These are phyloP conservation scores for Apodemus agrarius DNA, from an alignment of 2,797 vertebrate species.

Conservation along the genomic window DNA sequence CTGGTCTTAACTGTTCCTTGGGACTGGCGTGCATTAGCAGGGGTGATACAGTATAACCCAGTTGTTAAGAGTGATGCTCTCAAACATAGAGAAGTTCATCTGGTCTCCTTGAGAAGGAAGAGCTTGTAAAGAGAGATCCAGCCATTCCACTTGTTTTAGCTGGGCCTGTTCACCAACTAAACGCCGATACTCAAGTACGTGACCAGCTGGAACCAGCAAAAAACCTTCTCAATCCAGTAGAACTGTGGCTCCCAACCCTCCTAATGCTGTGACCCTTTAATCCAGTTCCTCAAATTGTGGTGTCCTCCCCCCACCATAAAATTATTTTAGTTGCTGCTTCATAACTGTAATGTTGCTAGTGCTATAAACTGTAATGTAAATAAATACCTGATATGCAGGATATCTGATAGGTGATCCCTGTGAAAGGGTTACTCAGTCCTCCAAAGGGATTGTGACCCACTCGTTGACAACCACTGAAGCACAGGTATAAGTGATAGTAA, in stretches of 20 bases:
- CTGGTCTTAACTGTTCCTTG: not conserved
- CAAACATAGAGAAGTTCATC: not conserved
- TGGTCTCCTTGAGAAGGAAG: not conserved
- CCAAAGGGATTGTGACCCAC: not conserved
- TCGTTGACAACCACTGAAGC: not conserved
- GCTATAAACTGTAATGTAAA: not conserved
- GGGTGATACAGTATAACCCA: not conserved
- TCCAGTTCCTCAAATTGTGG: not conserved
- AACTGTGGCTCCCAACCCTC: not conserved
- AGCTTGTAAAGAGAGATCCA: not conserved
- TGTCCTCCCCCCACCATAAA: not conserved
- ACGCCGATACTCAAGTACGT: rapidly evolving
- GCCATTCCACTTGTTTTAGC: not conserved
- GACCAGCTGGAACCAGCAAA: not conserved
- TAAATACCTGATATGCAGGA: not conserved
- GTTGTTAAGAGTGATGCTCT: not conserved
- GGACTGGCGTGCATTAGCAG: not conserved
- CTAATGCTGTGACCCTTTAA: not conserved
- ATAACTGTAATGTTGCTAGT: not conserved
- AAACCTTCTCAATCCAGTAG: not conserved
- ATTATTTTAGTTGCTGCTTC: not conserved
- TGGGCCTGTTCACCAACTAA: not conserved
- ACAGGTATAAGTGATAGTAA: not conserved
- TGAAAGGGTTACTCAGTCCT: not conserved
- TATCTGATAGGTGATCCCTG: not conserved